Base-by-base conservation (phyloP, 2,888 invertebrate species). In the Gnatocerus cornutus region DNA sequence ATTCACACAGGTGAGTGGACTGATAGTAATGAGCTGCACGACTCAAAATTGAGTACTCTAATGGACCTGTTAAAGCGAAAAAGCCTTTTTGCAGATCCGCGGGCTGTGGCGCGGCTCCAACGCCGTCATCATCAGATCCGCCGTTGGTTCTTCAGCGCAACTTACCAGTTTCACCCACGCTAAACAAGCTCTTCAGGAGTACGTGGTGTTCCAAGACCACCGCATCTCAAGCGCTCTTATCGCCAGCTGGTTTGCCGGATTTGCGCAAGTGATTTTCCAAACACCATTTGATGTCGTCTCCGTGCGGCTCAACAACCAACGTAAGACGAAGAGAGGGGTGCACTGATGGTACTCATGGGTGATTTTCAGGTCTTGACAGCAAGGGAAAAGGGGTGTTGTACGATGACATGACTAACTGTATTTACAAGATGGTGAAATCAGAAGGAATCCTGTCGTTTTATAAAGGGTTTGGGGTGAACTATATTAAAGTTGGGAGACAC, bases 301-400 rank as follows among this genome's bases (percentile, higher is more conserved):
- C 10, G 94, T 95, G n/a, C 88, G 96, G 72, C 88, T 96, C 71
- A 96, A 94, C 81, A 96, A 96, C 86, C 96, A 96, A 90, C 92
- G 94, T 90, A 81, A 52, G 64, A 53, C 37, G 13, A 21, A n/a
- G n/a, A n/a, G n/a, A n/a, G n/a, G n/a, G n/a, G n/a, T n/a, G n/a
- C n/a, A n/a, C n/a, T n/a, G 10, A 27, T 41, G 61, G 7, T 55
- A 56, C 16, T 48, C 37, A 50, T 50, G 41, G 9, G 39, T 68
- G 69, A 71, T 73, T 84, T 86, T 29, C 84, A 92, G 92, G 90
- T 21, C 87, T 91, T 0, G 90, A 91, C 77, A 80, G 85, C 3
- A 83, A 86, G 53, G 91, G 91, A 1, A 85, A 81, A 77, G 91
- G 91, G n/a, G 80, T 89, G 0, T 82, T 92, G 0, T 96, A 96